Base-by-base conservation (phyloP, 92 coral and sea anemone species). In the Muricea muricata region DNA sequence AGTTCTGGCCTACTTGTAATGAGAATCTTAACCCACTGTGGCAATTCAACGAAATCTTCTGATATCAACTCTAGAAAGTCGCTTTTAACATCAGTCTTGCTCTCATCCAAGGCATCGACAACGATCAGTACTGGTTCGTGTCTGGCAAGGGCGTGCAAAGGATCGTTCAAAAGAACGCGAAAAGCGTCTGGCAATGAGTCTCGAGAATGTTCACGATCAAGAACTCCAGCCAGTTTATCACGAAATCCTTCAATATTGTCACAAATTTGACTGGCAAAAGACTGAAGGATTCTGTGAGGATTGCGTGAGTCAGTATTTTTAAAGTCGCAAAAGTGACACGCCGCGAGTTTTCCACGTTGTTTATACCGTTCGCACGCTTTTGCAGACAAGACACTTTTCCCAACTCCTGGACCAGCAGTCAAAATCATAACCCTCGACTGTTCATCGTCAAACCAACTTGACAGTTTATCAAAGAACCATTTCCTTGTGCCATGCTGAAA, bases 221-320 rank as follows among this genome's bases (percentile, higher is more conserved):
- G 75, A 20, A 33, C 47, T 25, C 37, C 75, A 23, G 2, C 11
- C 26, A 68, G 75, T 68, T 68, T 68, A 8, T 32, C 75, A 17
- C 29, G 26, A 28, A 68, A 68, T 34, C 75, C 75, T 2, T 34
- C 29, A 23, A 68, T 50, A 68, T 34, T 68, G 39, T 68, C 47
- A 50, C 86, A 82, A 30, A 82, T 68, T 3, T 75, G 37, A 25
- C 79, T 82, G 29, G 86, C 86, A 76, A 82, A 55, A 9, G 86
- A 81, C 78, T 81, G 78, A 14, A 81, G 63, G 34, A 81, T 66
- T 15, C n/a, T n/a, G n/a, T n/a, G n/a, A n/a, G n/a, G n/a, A n/a
- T n/a, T n/a, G n/a, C n/a, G n/a, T n/a, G n/a, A n/a, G n/a, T n/a
- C n/a, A n/a, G n/a, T n/a, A n/a, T n/a, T n/a, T n/a, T n/a, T n/a